These are phyloP conservation scores for Kuschelorhynchus macadamiae DNA, from an alignment of 2,888 invertebrate genomes.

Conservation along the genomic window DNA sequence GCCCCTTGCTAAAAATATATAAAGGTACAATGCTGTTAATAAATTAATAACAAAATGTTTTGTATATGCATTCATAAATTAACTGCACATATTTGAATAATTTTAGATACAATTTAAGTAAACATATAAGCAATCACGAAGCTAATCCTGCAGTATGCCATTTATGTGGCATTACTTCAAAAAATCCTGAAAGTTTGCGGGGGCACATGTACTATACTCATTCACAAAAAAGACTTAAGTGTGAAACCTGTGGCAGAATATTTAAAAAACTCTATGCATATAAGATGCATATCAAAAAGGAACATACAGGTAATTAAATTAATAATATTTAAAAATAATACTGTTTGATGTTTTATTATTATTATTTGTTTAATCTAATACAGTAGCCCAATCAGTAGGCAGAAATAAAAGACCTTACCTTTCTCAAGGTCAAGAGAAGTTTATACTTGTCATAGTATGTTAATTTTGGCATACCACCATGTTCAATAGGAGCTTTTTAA, in stretches of 20 bases:
- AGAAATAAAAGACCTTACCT: too few species aligned
- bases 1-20: too few species aligned
- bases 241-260: slow-evolving; percentile 54
- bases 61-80: too few species aligned
- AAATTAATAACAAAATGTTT: too few species aligned
- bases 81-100: too few species aligned
- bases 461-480: too few species aligned
- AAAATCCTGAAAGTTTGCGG: slow-evolving; percentile 59
- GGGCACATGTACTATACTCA: slow-evolving; percentile 58
- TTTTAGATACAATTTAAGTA: slow-evolving; percentile 58
- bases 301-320: slow-evolving; percentile 40
- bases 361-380: too few species aligned
- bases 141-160: slow-evolving; percentile 60
- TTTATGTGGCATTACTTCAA: slow-evolving; percentile 60
- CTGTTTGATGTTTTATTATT: background rate
- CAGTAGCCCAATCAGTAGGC: too few species aligned
- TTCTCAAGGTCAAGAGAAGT: too few species aligned
- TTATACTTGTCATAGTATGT: too few species aligned
- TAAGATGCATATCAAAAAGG: slow-evolving; percentile 57
- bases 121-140: slow-evolving; percentile 59
- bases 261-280: slow-evolving; percentile 56
- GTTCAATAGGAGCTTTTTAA: too few species aligned
- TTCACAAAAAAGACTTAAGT: slow-evolving; percentile 53
- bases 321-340: background rate
- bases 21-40: too few species aligned